Conservation (phyloP, 2,113 vertebrate species). For the Archilochus colubris region DNA sequence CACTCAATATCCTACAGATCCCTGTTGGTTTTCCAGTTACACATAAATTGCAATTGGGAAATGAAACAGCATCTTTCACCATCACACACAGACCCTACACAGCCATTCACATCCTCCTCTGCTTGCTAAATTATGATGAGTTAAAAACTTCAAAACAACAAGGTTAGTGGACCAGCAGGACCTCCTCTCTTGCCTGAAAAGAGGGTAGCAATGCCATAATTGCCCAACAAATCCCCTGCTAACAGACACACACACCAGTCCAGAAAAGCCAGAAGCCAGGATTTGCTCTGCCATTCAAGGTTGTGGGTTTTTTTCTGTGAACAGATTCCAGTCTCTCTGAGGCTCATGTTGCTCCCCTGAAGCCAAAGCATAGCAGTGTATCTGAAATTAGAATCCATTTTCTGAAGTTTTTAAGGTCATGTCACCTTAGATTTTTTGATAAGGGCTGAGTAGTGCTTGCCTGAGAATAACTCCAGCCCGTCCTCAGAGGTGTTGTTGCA, state of each 20-base stretch:
- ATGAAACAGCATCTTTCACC: neutral
- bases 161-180: neutral
- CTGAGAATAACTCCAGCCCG: constrained; percentile 3
- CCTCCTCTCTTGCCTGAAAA: neutral
- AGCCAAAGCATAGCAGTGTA: neutral
- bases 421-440: constrained; percentile 41
- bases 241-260: neutral
- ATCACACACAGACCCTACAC: neutral
- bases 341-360: neutral
- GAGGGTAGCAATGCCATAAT: neutral
- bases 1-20: neutral
- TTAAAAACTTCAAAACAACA: neutral
- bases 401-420: constrained; percentile 49
- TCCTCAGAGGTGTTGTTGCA: constrained; percentile 43
- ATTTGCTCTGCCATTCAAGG: neutral
- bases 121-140: neutral
- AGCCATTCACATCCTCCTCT: neutral
- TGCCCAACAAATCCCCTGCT: neutral
- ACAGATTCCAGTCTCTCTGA: neutral
- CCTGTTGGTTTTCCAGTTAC: neutral
- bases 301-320: neutral
- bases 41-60: neutral
- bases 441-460: neutral
- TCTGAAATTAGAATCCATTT: constrained; percentile 22
- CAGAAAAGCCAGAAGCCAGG: neutral